These are phyloP conservation scores for Bolinopsis microptera DNA, from an alignment of 37 sponge, comb jelly and placozoan species.

Conservation along the genomic window DNA sequence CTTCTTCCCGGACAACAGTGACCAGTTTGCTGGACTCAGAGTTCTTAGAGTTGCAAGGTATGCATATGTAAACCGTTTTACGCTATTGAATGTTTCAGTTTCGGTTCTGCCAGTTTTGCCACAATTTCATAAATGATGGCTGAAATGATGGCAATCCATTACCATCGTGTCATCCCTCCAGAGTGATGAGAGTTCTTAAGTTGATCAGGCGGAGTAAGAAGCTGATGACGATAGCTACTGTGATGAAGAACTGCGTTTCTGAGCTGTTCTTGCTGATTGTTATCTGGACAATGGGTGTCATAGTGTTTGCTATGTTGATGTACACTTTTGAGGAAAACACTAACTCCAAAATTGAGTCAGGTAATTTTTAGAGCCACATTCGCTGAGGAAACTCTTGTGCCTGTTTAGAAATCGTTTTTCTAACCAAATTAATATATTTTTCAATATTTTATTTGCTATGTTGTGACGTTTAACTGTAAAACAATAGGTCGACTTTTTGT, in stretches of 20 bases:
- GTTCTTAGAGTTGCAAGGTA: conserved; percentile 43
- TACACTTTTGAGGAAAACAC: conserved; percentile 25
- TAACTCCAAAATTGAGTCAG: background rate
- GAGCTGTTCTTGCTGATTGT: conserved; percentile 33
- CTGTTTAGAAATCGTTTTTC: too few species aligned
- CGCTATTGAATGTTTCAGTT: too few species aligned
- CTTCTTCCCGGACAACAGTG: conserved; percentile 51
- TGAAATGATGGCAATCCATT: too few species aligned
- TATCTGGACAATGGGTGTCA: conserved; percentile 42
- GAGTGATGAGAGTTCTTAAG: conserved; percentile 31
- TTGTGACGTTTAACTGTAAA: background rate
- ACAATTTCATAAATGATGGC: too few species aligned
- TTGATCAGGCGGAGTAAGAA: conserved; percentile 37
- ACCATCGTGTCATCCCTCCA: too few species aligned
- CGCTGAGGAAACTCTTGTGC: too few species aligned
- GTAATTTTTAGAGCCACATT: background rate
- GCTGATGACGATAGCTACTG: conserved; percentile 44
- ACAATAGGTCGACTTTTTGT: background rate
- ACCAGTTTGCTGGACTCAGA: conserved; percentile 6
- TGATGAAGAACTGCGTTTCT: conserved; percentile 49
- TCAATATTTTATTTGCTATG: too few species aligned
- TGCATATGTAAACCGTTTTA: background rate
- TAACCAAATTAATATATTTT: too few species aligned
- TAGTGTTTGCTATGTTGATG: conserved; percentile 37
- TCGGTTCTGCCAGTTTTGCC: too few species aligned